Evolutionary conservation across 1,140 invertebrate species (phyloP).

Genomic region (Leptinotarsa undecemlineata): DNA sequence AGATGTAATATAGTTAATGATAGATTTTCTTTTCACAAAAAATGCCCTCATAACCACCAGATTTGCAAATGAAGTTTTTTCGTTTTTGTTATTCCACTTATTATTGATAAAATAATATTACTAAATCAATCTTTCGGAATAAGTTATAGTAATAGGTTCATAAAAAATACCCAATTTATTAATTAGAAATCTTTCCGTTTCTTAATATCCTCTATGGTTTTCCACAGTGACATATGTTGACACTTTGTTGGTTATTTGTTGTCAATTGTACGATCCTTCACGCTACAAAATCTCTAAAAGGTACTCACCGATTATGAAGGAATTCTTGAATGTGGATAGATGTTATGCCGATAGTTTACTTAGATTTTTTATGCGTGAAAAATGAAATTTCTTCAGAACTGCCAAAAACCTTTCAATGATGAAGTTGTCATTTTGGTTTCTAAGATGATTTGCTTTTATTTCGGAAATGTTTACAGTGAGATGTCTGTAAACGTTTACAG

Average conservation of each 20-base stretch:
- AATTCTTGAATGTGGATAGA: not conserved
- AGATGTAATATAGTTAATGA: too few relatives aligned
- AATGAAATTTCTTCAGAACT: constrained; percentile 7
- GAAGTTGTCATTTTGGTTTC: constrained; percentile 4
- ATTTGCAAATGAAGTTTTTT: too few relatives aligned
- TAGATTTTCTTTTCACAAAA: too few relatives aligned
- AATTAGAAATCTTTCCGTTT: not conserved
- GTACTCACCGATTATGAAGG: constrained; percentile 1
- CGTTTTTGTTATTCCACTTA: too few relatives aligned
- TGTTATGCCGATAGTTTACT: not conserved
- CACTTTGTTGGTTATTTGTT: constrained; percentile 6
- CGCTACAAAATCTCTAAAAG: not conserved
- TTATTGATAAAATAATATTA: too few relatives aligned
- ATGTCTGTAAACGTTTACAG: not conserved
- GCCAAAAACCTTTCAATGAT: constrained; percentile 14
- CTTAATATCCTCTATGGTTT: not conserved
- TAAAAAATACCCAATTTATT: not conserved
- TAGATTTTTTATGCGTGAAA: constrained; percentile 14
- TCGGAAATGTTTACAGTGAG: not conserved
- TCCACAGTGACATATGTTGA: not conserved
- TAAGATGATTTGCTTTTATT: not conserved
- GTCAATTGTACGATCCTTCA: not conserved
- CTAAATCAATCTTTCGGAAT: too few relatives aligned
- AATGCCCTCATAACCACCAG: too few relatives aligned
- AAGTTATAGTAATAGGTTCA: not conserved